Percentiles rank a stretch among this genome's conserved stretches.
Evolutionary conservation across 2,797 vertebrate genomes (phyloP).

Genomic region (Ceryle rudis): DNA sequence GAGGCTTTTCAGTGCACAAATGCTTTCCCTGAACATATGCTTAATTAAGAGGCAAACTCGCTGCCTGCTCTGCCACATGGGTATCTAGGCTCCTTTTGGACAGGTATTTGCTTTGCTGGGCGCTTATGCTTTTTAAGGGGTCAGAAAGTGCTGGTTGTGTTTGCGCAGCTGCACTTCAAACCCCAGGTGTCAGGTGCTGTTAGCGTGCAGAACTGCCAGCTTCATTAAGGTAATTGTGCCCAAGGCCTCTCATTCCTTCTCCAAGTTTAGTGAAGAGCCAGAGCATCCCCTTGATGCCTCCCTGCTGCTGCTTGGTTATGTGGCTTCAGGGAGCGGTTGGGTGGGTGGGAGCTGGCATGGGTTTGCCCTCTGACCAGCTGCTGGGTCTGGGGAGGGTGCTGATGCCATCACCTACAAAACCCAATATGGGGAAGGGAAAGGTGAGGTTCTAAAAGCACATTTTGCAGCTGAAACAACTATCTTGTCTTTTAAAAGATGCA

Average conservation of each 20-base stretch:
- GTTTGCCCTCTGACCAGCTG: not conserved
- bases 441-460: not conserved
- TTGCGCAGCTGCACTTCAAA: not conserved
- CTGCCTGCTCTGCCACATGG: not conserved
- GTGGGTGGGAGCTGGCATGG: not conserved
- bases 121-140: not conserved
- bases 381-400: not conserved
- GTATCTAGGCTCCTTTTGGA: not conserved
- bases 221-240: conserved; percentile 17
- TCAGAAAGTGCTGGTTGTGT: not conserved
- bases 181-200: not conserved
- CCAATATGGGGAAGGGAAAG: not conserved
- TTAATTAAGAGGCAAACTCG: not conserved
- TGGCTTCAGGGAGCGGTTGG: not conserved
- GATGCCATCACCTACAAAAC: not conserved
- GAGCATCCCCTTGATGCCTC: conserved; percentile 9
- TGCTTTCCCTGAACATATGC: not conserved
- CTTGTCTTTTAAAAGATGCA: not conserved
- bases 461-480: not conserved
- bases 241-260: not conserved
- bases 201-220: not conserved
- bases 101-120: not conserved
- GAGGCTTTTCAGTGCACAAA: not conserved
- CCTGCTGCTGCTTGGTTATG: not conserved
- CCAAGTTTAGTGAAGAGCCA: not conserved